A percentile compares a stretch with the other conserved stretches of the same genome.
Evolutionary conservation across 2,888 invertebrate species (phyloP).

Genomic region (Rhimphoctona megacephalus): DNA sequence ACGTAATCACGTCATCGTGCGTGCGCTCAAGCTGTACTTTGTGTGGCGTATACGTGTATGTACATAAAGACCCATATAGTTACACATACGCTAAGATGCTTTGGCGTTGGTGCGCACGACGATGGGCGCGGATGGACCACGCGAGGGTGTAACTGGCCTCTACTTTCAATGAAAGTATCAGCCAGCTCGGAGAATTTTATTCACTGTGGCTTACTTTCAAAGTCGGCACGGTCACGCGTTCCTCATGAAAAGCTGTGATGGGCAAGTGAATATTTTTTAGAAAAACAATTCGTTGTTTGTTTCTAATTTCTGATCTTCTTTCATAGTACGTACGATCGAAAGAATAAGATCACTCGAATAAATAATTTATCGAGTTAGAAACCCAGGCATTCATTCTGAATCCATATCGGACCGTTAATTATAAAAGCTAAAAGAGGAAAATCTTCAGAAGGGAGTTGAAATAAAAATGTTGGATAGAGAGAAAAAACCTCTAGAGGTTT

Average conservation of each 20-base stretch:
- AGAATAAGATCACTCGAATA: too few species aligned
- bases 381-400: too few species aligned
- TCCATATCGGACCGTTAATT: too few species aligned
- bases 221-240: slow-evolving; percentile 14
- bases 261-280: not conserved
- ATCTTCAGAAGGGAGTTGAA: too few species aligned
- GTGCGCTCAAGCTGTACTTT: slow-evolving; percentile 72
- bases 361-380: too few species aligned
- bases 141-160: slow-evolving; percentile 72
- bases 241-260: not conserved
- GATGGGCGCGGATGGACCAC: slow-evolving; percentile 77
- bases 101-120: slow-evolving; percentile 54
- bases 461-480: too few species aligned
- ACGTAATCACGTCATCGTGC: slow-evolving; percentile 82
- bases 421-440: too few species aligned
- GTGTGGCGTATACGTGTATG: not conserved
- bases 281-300: too few species aligned
- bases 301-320: too few species aligned
- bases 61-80: not conserved
- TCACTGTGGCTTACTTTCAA: not conserved
- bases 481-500: too few species aligned
- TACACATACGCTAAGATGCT: slow-evolving; percentile 19
- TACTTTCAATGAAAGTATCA: slow-evolving; percentile 17
- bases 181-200: not conserved
- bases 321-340: too few species aligned